phyloP scores from a whole-genome alignment of 2,888 invertebrate genomes.

The Danaus chrysippus region DNA sequence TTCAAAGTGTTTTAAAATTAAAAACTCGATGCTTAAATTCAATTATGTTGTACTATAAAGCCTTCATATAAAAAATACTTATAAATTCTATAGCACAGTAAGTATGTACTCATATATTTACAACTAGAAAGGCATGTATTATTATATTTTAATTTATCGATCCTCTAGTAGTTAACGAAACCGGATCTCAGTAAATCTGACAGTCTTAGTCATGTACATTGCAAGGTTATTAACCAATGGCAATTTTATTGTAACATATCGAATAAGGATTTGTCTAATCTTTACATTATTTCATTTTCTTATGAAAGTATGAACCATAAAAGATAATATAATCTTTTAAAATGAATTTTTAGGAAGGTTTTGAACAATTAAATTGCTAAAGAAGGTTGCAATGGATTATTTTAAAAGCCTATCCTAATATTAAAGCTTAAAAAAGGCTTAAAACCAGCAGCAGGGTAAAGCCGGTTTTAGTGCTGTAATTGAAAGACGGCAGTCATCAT shows the following conservation, averaged over 20 bases:
- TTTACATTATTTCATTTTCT: too few species aligned
- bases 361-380: background rate
- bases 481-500: slow-evolving; percentile 17
- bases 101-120: too few species aligned
- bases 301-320: too few species aligned
- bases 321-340: too few species aligned
- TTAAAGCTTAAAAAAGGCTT: slow-evolving; percentile 9
- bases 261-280: slow-evolving; percentile 11
- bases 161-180: slow-evolving; percentile 14
- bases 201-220: slow-evolving; percentile 16
- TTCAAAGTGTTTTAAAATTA: too few species aligned
- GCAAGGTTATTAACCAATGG: slow-evolving; percentile 23
- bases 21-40: too few species aligned
- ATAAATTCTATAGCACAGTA: too few species aligned
- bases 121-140: background rate
- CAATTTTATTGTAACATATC: slow-evolving; percentile 8
- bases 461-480: slow-evolving; percentile 12
- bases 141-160: background rate
- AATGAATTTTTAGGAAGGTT: too few species aligned
- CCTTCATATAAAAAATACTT: too few species aligned
- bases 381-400: background rate
- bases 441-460: slow-evolving; percentile 3
- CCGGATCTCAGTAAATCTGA: slow-evolving; percentile 18
- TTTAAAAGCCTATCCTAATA: slow-evolving; percentile 1
- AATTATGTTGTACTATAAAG: too few species aligned